These are phyloP conservation scores for Champsocephalus esox DNA, from an alignment of 2,797 vertebrate species.

Conservation along the genomic window DNA sequence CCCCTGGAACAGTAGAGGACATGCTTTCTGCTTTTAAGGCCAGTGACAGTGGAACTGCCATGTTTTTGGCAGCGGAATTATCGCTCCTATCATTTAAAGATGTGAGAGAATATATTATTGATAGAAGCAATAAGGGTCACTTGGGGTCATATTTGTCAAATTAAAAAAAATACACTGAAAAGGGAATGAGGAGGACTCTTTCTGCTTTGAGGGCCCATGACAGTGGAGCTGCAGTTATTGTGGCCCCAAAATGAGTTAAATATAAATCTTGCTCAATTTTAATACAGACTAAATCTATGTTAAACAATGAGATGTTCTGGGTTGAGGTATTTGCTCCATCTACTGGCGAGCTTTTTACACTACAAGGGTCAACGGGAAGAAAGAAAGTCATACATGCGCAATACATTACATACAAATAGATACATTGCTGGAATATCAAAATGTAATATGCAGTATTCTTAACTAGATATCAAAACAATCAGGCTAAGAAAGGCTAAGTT, in stretches of 20 bases:
- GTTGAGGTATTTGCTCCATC: conserved; percentile 58
- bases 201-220: no score
- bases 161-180: no score
- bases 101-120: no score
- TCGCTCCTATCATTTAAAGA: no score
- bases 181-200: no score
- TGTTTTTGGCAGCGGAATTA: no score
- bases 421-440: fast-evolving
- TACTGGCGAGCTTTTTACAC: conserved; percentile 37
- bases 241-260: no score
- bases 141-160: no score
- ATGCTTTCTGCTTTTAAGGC: conserved; percentile 7
- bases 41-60: background rate
- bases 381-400: conserved; percentile 9
- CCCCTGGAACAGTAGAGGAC: conserved; percentile 17
- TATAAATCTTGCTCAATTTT: no score
- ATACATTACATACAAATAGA: background rate
- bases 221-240: no score
- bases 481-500: background rate
- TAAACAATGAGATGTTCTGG: background rate
- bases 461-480: background rate
- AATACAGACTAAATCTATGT: no score
- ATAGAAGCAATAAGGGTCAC: no score
- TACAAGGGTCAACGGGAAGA: conserved; percentile 44
- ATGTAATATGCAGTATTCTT: background rate